phyloP scores from a whole-genome alignment of 2,797 vertebrate genomes.

The Channa striata region DNA sequence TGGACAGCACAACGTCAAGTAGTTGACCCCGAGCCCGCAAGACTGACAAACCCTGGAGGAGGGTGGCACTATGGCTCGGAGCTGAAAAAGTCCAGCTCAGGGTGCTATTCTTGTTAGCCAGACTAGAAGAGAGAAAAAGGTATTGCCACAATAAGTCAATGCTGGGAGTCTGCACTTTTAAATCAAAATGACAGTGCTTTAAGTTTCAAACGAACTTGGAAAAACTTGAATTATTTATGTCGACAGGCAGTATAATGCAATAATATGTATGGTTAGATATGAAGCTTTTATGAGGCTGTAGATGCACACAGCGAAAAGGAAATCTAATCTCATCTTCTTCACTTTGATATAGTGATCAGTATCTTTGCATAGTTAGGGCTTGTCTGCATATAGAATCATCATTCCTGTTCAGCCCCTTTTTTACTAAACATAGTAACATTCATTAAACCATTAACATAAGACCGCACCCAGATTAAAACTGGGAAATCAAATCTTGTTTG shows the following conservation, averaged over 20 bases:
- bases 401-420: too few species aligned
- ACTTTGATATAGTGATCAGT: neutral
- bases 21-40: conserved; percentile 94
- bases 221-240: neutral
- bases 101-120: conserved; percentile 93
- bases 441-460: too few species aligned
- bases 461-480: too few species aligned
- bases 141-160: conserved; percentile 43
- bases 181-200: neutral
- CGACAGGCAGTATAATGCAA: neutral
- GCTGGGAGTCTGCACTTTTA: conserved; percentile 14
- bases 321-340: conserved; percentile 42
- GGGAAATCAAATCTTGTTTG: too few species aligned
- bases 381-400: too few species aligned
- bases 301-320: conserved; percentile 7
- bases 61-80: conserved; percentile 91
- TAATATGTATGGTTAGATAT: neutral
- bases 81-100: conserved; percentile 96
- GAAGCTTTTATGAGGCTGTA: neutral
- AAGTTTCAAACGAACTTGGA: neutral
- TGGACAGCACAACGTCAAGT: conserved; percentile 93
- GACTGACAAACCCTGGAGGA: conserved; percentile 93
- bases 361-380: conserved; percentile 11
- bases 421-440: too few species aligned
- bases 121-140: conserved; percentile 85